A percentile compares a stretch with the other conserved stretches of the same genome.
phyloP scores from a whole-genome alignment of 2,797 vertebrate species.

The Melanotaenia nigrans region DNA sequence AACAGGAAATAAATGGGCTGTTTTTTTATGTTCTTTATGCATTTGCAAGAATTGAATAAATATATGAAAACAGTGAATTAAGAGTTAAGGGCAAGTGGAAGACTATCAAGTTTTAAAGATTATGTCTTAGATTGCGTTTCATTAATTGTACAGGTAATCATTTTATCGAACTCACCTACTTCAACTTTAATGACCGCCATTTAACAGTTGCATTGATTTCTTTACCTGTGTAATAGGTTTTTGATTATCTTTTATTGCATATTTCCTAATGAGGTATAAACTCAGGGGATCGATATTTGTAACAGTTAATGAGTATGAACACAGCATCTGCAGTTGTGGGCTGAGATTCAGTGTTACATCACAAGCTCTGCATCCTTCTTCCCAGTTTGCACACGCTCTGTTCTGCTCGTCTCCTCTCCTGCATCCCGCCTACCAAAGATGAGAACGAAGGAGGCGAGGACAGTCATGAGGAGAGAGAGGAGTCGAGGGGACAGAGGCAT shows the following conservation, averaged over 20 bases:
- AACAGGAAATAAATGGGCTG: background rate
- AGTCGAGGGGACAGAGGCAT: background rate
- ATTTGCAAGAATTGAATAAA: too few relatives aligned
- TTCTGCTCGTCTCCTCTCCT: background rate
- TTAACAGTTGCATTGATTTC: constrained; percentile 8
- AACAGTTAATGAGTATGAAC: constrained; percentile 10
- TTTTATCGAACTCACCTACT: background rate
- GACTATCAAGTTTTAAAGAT: too few relatives aligned
- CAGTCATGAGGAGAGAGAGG: too few relatives aligned
- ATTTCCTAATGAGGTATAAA: constrained; percentile 24
- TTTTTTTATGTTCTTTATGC: too few relatives aligned
- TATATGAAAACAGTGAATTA: too few relatives aligned
- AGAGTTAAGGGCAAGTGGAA: too few relatives aligned
- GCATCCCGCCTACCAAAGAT: background rate
- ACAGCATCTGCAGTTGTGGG: background rate
- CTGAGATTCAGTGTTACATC: background rate
- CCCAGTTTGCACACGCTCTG: background rate
- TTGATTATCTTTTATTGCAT: background rate
- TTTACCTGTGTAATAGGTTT: background rate
- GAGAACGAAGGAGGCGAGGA: background rate
- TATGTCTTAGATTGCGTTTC: too few relatives aligned
- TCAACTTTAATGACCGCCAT: background rate
- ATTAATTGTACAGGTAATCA: background rate
- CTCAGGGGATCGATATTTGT: constrained; percentile 18
- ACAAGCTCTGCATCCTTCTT: background rate